Base-by-base conservation (phyloP, 2,113 vertebrate species). In the Nothobranchius kuhntae region DNA sequence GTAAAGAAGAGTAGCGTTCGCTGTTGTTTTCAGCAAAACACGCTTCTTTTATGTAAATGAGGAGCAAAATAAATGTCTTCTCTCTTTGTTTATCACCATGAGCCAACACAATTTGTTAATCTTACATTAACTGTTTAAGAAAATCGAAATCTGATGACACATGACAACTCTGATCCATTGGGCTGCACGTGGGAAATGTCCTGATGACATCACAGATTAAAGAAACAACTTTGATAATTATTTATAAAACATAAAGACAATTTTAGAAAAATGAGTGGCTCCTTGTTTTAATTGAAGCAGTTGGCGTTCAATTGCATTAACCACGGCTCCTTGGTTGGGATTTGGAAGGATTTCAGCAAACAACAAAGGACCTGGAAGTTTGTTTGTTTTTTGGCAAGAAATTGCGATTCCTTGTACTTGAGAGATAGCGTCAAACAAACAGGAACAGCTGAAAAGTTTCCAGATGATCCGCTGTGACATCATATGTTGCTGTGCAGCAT, bases 341-440 rank as follows among this genome's bases (percentile, higher is more conserved):
- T 71, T 75, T 85, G 81, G 78, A 87, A 75, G 42, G 58, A 74
- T 80, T 86, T 85, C 71, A 86, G 67, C 68, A 36, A 55, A 70
- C 47, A 47, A 42, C 45, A 46, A 50, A 71, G 56, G 68, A 69
- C 42, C 65, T 42, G 59, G 17, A 26, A 46, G 13, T 21, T 21
- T 21, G 21, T 21, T 21, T 1, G 57, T 46, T 52, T 30, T 52
- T 45, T 35, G 64, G 51, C 53, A 64, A 45, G 61, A 53, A 42
- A 12, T 5, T 10, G 77, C 77, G 76, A 51, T 26, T 21, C 44
- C 66, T 55, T 55, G 56, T 52, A 50, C 61, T 53, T 45, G 13
- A 50, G 56, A 48, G 65, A 21, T 21, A 21, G 21, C 21, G 21
- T 21, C 21, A 21, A 21, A 48, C 47, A 48, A 40, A 40, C 38